Evolutionary conservation across 2,888 invertebrate species (phyloP), one percentile per base, ranked within the genome.

Genomic region (Caenorhabditis angaria): DNA sequence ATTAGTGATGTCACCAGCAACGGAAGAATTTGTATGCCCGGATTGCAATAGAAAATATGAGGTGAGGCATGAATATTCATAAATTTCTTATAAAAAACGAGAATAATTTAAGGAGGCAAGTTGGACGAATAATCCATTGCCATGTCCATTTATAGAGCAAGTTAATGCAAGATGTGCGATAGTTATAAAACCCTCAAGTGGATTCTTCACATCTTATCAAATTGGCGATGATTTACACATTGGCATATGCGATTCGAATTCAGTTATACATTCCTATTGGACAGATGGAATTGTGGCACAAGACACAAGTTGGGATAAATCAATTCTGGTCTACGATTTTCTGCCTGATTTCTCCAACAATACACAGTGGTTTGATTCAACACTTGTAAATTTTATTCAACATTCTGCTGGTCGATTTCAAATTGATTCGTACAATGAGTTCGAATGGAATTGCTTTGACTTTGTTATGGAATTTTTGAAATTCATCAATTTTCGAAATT

Each of bases 381-480:
- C 63, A 8, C 24, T 74, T 0, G 62, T 57, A 54, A 14, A 53
- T 3, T 69, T 61, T 22, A 54, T 67, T 22, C 22, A 53, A 22
- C 60, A 71, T 35, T 50, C 61, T 5, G 6, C 35, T 14, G 20
- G 55, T 4, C 48, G 56, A n/a, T 71, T 71, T 51, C 63, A 35
- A 12, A 32, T 35, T 10, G 50, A 77, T 70, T 48, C 56, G 3
- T 78, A 78, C 58, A 57, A 63, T 6, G 73, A 76, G 25, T 35
- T 54, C 14, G 65, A 63, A 5, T 76, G 72, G 73, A 78, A 76
- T 56, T 78, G 78, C 24, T 78, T 76, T 47, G 73, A 76, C 48
- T 76, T 76, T 35, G 70, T 73, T 1, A 28, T 71, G 53, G 69
- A 76, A 41, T 78, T 70, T 47, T 22, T 78, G 32, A 65, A 62